Evolutionary conservation across 2,797 vertebrate species (phyloP).

Genomic region (Nasua narica): DNA sequence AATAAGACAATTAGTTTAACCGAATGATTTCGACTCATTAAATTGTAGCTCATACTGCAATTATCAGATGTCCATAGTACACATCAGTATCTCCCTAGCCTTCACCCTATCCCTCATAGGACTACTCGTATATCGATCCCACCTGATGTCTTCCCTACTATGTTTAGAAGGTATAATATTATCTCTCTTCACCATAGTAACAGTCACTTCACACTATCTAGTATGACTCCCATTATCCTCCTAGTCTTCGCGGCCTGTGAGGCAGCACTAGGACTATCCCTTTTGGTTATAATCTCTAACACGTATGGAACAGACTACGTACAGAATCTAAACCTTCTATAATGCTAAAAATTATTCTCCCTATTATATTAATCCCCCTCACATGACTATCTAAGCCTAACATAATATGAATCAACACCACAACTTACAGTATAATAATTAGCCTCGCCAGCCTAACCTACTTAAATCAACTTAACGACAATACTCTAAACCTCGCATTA

Average conservation of each 20-base stretch:
- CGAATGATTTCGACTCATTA: neutral
- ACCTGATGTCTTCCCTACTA: neutral
- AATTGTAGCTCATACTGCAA: fast-evolving
- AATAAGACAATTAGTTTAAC: neutral
- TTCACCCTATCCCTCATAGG: fast-evolving
- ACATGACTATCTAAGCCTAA: neutral
- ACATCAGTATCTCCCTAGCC: fast-evolving
- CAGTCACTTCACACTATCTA: fast-evolving
- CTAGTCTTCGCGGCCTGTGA: fast-evolving
- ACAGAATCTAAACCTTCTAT: neutral
- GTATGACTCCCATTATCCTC: neutral
- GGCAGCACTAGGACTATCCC: neutral
- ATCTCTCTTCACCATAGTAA: neutral
- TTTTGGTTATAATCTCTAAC: neutral
- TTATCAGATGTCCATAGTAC: neutral
- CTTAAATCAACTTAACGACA: fast-evolving
- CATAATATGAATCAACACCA: neutral
- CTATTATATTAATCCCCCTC: fast-evolving
- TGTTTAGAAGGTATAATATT: neutral
- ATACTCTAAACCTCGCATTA: fast-evolving
- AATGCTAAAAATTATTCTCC: neutral
- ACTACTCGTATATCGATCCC: fast-evolving
- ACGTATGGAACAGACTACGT: fast-evolving
- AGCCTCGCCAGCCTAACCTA: fast-evolving
- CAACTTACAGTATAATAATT: neutral